Evolutionary conservation across 2,888 invertebrate species (phyloP).

Genomic region (Frankliniella fusca): DNA sequence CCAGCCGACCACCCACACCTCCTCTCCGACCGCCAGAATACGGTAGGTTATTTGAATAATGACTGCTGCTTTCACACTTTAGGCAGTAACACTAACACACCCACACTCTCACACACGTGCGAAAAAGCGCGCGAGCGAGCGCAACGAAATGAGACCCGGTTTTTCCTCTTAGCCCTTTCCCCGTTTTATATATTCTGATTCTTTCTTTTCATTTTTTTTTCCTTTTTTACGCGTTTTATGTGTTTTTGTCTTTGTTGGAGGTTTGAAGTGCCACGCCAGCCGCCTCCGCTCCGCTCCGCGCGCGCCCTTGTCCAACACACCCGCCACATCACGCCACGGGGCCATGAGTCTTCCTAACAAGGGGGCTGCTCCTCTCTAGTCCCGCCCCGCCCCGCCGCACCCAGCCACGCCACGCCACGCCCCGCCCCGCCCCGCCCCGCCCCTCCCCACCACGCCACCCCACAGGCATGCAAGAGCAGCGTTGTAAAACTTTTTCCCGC

Average conservation of each 20-base stretch:
- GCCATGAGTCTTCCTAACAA: slow-evolving; percentile 17
- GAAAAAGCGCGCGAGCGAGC: neutral
- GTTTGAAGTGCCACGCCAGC: too few species aligned
- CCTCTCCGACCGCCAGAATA: too few species aligned
- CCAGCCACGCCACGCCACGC: neutral
- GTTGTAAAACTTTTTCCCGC: neutral
- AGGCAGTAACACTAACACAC: neutral
- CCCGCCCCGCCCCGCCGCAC: neutral
- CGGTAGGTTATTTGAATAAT: too few species aligned
- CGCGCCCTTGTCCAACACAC: neutral
- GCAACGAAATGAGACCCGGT: neutral
- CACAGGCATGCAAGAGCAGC: neutral
- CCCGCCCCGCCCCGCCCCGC: neutral
- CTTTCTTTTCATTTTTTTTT: too few species aligned
- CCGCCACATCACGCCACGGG: neutral
- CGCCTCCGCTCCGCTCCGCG: too few species aligned
- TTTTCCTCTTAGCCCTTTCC: too few species aligned
- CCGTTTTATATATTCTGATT: too few species aligned
- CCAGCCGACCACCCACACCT: too few species aligned
- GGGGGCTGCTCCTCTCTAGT: neutral
- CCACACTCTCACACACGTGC: neutral
- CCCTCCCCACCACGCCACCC: neutral
- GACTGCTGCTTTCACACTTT: too few species aligned
- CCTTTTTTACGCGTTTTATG: too few species aligned
- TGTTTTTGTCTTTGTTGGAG: too few species aligned